A percentile compares a stretch with the other conserved stretches of the same genome.
phyloP scores from a whole-genome alignment of 2,888 invertebrate species.

The Yponomeuta evonymella region DNA sequence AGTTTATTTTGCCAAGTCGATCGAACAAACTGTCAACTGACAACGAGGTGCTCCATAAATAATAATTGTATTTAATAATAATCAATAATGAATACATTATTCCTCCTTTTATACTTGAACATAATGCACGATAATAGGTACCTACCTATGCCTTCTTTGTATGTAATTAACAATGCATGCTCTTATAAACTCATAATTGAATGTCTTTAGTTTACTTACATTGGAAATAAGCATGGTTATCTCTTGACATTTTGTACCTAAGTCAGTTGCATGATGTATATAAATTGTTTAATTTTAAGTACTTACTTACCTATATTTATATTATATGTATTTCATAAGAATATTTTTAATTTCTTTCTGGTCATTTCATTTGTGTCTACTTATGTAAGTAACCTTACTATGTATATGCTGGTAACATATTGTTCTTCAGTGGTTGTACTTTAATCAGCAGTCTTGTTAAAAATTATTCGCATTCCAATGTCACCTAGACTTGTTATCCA shows the following conservation, averaged over 20 bases:
- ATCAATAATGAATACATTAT: slow-evolving; percentile 61
- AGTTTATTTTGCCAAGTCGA: not conserved
- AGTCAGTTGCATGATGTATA: not conserved
- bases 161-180: slow-evolving; percentile 2
- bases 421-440: too few species aligned
- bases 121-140: slow-evolving; percentile 10
- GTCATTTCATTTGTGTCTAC: not conserved
- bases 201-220: not conserved
- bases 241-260: too few species aligned
- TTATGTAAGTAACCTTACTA: too few species aligned
- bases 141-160: slow-evolving; percentile 9
- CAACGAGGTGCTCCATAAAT: not conserved
- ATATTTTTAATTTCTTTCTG: slow-evolving; percentile 3
- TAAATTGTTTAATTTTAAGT: not conserved
- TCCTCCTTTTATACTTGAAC: slow-evolving; percentile 18
- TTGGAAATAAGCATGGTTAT: not conserved
- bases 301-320: not conserved
- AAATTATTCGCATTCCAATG: too few species aligned
- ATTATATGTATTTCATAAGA: not conserved
- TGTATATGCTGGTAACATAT: too few species aligned
- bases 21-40: slow-evolving; percentile 6
- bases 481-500: too few species aligned
- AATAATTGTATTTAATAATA: not conserved
- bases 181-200: not conserved
- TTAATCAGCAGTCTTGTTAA: too few species aligned